Conservation (phyloP, 2,113 vertebrate genomes). For the Mobula birostris region DNA sequence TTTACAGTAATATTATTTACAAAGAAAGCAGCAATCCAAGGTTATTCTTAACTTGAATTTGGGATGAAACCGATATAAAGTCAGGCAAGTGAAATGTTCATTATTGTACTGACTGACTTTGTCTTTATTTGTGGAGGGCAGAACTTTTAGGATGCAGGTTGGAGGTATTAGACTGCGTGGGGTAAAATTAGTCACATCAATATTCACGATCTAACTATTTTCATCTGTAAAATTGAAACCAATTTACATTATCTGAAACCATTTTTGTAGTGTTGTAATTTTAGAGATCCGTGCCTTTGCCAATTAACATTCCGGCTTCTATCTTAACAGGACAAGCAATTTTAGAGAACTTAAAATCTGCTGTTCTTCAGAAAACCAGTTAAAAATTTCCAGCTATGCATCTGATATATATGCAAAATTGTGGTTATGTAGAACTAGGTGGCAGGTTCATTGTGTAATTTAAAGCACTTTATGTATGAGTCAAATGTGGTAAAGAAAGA, state of each 20-base stretch:
- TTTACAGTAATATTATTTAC: constrained; percentile 56
- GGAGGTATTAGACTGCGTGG: constrained; percentile 41
- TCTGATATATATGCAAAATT: constrained; percentile 14
- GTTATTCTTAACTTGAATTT: constrained; percentile 50
- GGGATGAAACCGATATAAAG: constrained; percentile 59
- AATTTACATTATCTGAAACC: constrained; percentile 45
- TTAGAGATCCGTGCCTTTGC: constrained; percentile 69
- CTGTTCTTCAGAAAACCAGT: constrained; percentile 29
- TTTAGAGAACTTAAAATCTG: constrained; percentile 48
- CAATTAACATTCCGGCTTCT: constrained; percentile 69
- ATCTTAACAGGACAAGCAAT: constrained; percentile 50
- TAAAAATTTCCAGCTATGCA: constrained; percentile 23
- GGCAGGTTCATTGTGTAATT: constrained; percentile 18
- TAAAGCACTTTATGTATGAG: constrained; percentile 17
- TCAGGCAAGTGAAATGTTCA: constrained; percentile 60
- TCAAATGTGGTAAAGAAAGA: constrained; percentile 23
- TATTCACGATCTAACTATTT: not conserved
- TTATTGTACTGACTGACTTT: constrained; percentile 56
- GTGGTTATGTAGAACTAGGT: constrained; percentile 9
- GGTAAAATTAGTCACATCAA: constrained; percentile 38
- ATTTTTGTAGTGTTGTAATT: constrained; percentile 68
- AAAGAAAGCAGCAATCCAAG: constrained; percentile 50
- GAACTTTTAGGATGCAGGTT: constrained; percentile 51
- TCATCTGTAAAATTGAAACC: constrained; percentile 42
- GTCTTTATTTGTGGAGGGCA: constrained; percentile 56